Percentiles rank a stretch among this genome's conserved stretches.
These are phyloP conservation scores for Zaprionus lineosus DNA, from an alignment of 2,888 invertebrate genomes.

Conservation along the genomic window DNA sequence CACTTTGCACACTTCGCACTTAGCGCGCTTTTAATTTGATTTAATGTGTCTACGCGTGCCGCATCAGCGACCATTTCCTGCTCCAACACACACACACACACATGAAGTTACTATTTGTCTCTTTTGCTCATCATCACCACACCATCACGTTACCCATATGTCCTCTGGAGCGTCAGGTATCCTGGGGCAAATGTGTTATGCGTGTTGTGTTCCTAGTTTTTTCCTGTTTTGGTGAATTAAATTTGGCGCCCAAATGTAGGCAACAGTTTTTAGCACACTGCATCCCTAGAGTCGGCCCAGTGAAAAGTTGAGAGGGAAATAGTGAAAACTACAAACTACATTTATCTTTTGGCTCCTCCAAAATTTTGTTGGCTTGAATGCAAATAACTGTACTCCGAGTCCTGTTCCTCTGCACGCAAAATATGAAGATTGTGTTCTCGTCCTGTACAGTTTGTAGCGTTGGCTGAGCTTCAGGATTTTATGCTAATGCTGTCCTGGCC, in stretches of 20 bases:
- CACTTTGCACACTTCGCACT: constrained; percentile 60
- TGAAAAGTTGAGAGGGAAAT: constrained; percentile 40
- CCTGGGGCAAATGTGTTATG: constrained; percentile 34
- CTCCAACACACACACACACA: constrained; percentile 9
- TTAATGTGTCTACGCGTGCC: constrained; percentile 75
- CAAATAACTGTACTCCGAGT: constrained; percentile 49
- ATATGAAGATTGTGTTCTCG: constrained; percentile 20
- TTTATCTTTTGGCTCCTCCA: neutral
- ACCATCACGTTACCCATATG: constrained; percentile 3
- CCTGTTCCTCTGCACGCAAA: constrained; percentile 36
- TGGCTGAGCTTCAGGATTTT: too few species aligned
- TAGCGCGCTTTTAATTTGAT: constrained; percentile 77
- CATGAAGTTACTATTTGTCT: neutral
- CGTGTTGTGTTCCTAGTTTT: constrained; percentile 13
- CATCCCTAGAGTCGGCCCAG: constrained; percentile 37
- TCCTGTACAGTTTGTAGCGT: constrained; percentile 3
- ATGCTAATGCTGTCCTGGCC: constrained; percentile 57
- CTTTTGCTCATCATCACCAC: neutral
- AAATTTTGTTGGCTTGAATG: constrained; percentile 31
- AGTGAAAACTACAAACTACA: constrained; percentile 30
- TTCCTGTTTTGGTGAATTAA: constrained; percentile 58
- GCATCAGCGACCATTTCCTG: constrained; percentile 33
- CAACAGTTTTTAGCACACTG: constrained; percentile 27
- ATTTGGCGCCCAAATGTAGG: constrained; percentile 39
- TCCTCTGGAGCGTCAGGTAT: constrained; percentile 19